Conservation (phyloP, 2,888 invertebrate species). For the Celastrina argiolus region DNA sequence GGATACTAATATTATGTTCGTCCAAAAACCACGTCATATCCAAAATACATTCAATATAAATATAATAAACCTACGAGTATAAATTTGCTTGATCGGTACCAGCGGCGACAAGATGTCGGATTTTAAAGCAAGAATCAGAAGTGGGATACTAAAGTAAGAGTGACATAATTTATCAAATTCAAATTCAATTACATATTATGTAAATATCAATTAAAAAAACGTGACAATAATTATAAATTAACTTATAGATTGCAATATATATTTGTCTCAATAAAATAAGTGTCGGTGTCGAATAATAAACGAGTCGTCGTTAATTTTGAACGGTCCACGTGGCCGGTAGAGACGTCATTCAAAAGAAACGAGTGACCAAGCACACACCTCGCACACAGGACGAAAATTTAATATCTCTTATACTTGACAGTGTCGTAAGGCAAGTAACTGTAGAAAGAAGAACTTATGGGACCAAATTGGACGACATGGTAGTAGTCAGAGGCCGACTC, state of each 20-base stretch:
- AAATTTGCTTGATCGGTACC: neutral
- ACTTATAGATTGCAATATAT: neutral
- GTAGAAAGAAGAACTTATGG: slow-evolving; percentile 85
- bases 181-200: neutral
- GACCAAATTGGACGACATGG: slow-evolving; percentile 81
- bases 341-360: slow-evolving; percentile 30
- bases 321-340: slow-evolving; percentile 67
- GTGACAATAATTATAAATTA: neutral
- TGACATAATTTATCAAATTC: neutral
- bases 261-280: neutral
- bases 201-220: neutral
- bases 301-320: slow-evolving; percentile 41
- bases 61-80: neutral
- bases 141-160: neutral
- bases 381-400: slow-evolving; percentile 43
- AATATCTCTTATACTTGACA: slow-evolving; percentile 67
- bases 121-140: neutral
- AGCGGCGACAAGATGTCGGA: neutral
- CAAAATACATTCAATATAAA: slow-evolving; percentile 10
- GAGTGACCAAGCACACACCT: slow-evolving; percentile 38
- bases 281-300: slow-evolving; percentile 24
- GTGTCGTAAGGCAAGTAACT: slow-evolving; percentile 81
- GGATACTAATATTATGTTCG: neutral
- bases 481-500: slow-evolving; percentile 85
- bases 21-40: neutral